Percentiles rank a stretch among this genome's conserved stretches.
Conservation (phyloP, 2,113 vertebrate genomes). For the Grallaria varia region DNA sequence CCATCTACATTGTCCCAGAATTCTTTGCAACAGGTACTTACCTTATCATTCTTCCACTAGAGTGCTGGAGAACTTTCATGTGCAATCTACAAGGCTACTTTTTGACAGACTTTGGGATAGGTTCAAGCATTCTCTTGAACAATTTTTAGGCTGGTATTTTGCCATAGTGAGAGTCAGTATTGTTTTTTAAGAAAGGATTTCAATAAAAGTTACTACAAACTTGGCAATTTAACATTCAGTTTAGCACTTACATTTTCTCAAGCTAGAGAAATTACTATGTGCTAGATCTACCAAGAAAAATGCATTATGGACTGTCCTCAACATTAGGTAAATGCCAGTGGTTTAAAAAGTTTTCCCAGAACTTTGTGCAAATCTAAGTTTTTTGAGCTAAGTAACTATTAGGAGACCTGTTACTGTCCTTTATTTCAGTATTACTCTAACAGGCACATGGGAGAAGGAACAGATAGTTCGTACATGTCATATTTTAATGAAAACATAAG, state of each 20-base stretch:
- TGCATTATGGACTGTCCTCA: background rate
- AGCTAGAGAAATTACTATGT: background rate
- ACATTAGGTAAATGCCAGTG: background rate
- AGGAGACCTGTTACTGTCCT: background rate
- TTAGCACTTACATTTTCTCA: background rate
- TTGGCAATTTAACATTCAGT: background rate
- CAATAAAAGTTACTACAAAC: background rate
- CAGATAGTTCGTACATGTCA: background rate
- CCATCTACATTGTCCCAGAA: conserved; percentile 20
- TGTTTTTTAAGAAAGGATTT: background rate
- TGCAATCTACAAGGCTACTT: background rate
- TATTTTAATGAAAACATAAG: background rate
- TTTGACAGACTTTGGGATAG: background rate
- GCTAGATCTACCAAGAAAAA: background rate
- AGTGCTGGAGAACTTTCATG: background rate
- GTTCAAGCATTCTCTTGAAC: background rate
- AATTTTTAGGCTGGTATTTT: background rate
- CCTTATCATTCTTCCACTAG: background rate
- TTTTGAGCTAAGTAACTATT: background rate
- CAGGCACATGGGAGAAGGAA: background rate
- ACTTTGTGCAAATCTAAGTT: background rate
- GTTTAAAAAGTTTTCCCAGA: background rate
- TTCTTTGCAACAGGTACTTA: background rate
- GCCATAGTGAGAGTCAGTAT: background rate
- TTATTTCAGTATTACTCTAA: background rate